Evolutionary conservation across 1,140 invertebrate species (phyloP).

Genomic region (Phocides pigmalion): DNA sequence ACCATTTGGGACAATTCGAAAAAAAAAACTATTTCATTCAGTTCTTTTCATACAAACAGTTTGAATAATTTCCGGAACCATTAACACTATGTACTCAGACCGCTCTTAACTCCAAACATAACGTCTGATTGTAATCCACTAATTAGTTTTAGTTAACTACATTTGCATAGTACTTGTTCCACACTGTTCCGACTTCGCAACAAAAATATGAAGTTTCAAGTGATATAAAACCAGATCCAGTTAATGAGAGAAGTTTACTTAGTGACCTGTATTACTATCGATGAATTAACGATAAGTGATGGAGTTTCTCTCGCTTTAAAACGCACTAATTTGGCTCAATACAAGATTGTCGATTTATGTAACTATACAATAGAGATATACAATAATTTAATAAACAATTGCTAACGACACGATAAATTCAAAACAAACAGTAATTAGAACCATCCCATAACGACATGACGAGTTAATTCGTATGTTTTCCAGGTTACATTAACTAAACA

Average conservation of each 20-base stretch:
- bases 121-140: constrained; percentile 19
- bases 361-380: too few relatives aligned
- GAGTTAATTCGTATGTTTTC: too few relatives aligned
- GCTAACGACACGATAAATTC: too few relatives aligned
- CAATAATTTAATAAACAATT: too few relatives aligned
- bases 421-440: too few relatives aligned
- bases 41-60: too few relatives aligned
- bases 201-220: constrained; percentile 32
- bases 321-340: too few relatives aligned
- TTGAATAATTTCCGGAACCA: not conserved
- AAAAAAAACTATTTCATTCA: too few relatives aligned
- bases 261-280: not conserved
- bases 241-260: constrained; percentile 26
- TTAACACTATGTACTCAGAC: not conserved
- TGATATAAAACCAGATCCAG: constrained; percentile 32
- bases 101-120: not conserved
- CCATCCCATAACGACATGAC: too few relatives aligned
- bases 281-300: not conserved
- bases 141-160: constrained; percentile 38
- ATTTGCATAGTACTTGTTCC: constrained; percentile 32
- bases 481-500: too few relatives aligned
- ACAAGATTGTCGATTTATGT: too few relatives aligned
- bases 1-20: too few relatives aligned
- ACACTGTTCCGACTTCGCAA: constrained; percentile 20
- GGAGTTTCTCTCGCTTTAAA: not conserved